Evolutionary conservation across 2,888 invertebrate species (phyloP), one percentile per base, ranked within the genome.

Genomic region (Sipha maydis): DNA sequence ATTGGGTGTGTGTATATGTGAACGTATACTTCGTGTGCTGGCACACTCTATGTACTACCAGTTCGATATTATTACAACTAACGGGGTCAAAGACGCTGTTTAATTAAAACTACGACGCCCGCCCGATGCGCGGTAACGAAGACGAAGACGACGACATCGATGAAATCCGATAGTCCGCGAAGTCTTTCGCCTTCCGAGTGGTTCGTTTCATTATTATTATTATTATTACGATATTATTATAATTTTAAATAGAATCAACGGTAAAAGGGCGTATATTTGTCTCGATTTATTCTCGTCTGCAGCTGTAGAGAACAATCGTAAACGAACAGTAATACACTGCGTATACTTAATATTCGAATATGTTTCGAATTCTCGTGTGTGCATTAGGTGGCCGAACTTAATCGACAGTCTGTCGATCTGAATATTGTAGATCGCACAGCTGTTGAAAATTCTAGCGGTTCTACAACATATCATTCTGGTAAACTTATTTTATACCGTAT

Each of bases 51-150:
- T 14, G 5, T 61, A 85, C 84, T 76, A 28, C n/a, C 54, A 54
- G 54, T n/a, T 78, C 54, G 17, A 78, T 48, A 48, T 48, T 9
- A 11, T n/a, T n/a, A 48, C 38, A 14, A 54, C 83, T 25, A 84
- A 85, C 85, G 85, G 67, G 85, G 85, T 85, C 85, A 75, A 28
- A 34, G 80, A 67, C 38, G 61, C 11, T 83, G 61, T 85, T 67
- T 85, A 77, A 77, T 85, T 76, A 85, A 85, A 85, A 85, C 31
- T 3, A 54, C 83, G 71, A 71, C 48, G 83, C 71, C 82, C 83
- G 71, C 83, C 83, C 82, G 82, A 71, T 54, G 79, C 21, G 61
- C 54, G 69, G 4, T 48, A 25, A 82, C 75, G 11, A 67, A 7
- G 0, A 41, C 41, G 41, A 41, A 3, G 38, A 41, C 61, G 67